A percentile compares a stretch with the other conserved stretches of the same genome.
Evolutionary conservation across 2,888 invertebrate species (phyloP).

Genomic region (Molorchus minor): DNA sequence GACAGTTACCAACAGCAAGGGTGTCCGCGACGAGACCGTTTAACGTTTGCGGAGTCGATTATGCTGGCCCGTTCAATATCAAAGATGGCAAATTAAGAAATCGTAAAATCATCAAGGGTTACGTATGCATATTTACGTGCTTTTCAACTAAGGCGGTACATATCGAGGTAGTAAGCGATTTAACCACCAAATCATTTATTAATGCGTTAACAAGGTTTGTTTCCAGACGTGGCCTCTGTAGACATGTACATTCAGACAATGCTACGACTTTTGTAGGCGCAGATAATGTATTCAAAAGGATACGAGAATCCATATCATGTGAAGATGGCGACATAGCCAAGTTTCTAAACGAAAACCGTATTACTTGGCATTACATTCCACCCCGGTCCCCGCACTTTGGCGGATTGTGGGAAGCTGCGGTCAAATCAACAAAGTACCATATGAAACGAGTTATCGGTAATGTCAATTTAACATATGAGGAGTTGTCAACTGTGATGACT

Average conservation of each 20-base stretch:
- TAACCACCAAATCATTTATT: not conserved
- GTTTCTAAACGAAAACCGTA: not conserved
- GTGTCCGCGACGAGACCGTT: too few species aligned
- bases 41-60: too few species aligned
- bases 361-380: not conserved
- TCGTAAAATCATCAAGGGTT: not conserved
- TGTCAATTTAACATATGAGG: constrained; percentile 15
- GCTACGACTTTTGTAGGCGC: constrained; percentile 20
- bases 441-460: too few species aligned
- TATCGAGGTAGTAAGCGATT: not conserved
- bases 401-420: too few species aligned
- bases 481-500: constrained; percentile 4
- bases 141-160: not conserved
- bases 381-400: not conserved
- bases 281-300: not conserved
- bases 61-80: too few species aligned
- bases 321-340: not conserved
- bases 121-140: not conserved
- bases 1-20: too few species aligned
- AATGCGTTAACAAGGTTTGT: constrained; percentile 1
- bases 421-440: too few species aligned
- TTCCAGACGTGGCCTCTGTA: not conserved
- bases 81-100: too few species aligned
- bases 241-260: constrained; percentile 13
- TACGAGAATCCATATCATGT: not conserved